phyloP scores from a whole-genome alignment of 2,113 vertebrate genomes.

The Microtus ochrogaster region DNA sequence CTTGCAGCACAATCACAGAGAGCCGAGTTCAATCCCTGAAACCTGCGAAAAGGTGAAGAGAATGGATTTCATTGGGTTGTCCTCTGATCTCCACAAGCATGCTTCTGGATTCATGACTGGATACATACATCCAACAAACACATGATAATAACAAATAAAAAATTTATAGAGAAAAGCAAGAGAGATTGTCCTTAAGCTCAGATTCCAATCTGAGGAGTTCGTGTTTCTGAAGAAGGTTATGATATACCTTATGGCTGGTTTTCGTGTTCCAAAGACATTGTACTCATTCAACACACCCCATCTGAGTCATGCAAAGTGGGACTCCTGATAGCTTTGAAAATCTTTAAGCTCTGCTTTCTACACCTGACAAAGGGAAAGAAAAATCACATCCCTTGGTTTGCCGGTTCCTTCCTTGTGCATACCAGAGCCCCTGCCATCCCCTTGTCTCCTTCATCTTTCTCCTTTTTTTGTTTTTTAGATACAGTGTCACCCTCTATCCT shows the following conservation, averaged over 20 bases:
- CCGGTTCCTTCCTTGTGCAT: not conserved
- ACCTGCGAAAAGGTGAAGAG: not conserved
- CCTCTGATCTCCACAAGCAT: not conserved
- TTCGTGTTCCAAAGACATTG: not conserved
- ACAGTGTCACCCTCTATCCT: not conserved
- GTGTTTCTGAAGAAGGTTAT: not conserved
- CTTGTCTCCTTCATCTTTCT: not conserved
- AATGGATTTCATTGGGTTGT: not conserved
- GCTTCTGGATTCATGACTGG: not conserved
- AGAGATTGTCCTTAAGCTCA: not conserved
- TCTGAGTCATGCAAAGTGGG: not conserved
- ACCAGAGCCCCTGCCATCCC: too few relatives aligned
- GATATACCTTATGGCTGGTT: not conserved
- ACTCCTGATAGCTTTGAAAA: not conserved
- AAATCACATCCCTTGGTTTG: not conserved
- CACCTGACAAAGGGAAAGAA: not conserved
- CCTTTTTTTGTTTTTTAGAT: not conserved
- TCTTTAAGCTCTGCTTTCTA: not conserved
- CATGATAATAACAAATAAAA: not conserved
- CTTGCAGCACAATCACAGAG: too few relatives aligned
- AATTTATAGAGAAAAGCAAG: not conserved
- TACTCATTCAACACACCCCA: not conserved
- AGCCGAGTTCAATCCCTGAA: not conserved
- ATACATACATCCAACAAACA: not conserved
- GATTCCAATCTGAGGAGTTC: not conserved